A percentile compares a stretch with the other conserved stretches of the same genome.
These are phyloP conservation scores for Nasonia giraulti DNA, from an alignment of 1,140 invertebrate species.

Conservation along the genomic window DNA sequence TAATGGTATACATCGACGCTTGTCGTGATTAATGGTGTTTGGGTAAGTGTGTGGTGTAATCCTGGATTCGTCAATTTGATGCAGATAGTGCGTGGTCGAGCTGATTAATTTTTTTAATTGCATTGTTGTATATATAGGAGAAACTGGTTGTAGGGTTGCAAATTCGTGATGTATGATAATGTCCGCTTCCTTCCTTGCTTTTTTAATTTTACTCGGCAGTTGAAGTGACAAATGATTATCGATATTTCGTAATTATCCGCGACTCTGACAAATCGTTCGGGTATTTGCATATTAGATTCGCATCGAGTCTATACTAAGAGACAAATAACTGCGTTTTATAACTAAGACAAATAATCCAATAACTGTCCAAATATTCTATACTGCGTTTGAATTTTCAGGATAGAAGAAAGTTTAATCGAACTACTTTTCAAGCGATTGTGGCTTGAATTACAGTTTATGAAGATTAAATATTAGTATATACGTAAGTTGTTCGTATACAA, in stretches of 20 bases:
- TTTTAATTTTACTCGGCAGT: too few species aligned
- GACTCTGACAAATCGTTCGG: neutral
- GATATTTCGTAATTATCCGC: neutral
- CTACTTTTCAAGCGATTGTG: neutral
- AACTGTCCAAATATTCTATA: neutral
- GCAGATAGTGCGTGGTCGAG: neutral
- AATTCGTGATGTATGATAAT: too few species aligned
- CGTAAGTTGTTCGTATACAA: too few species aligned
- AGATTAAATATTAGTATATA: neutral
- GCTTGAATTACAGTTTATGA: neutral
- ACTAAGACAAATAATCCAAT: neutral
- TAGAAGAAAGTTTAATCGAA: neutral
- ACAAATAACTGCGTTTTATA: neutral
- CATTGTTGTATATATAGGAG: neutral
- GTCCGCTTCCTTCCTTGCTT: too few species aligned
- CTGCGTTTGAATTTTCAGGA: neutral
- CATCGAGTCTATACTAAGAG: neutral
- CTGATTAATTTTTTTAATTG: neutral
- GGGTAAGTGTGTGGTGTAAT: neutral
- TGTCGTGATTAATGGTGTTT: neutral
- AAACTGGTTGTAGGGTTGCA: neutral
- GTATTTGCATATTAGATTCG: slow-evolving; percentile 1
- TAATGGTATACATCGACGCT: neutral
- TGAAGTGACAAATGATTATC: neutral
- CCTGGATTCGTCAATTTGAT: neutral